These are phyloP conservation scores for Pollenia angustigena DNA, from an alignment of 2,888 invertebrate species.

Conservation along the genomic window DNA sequence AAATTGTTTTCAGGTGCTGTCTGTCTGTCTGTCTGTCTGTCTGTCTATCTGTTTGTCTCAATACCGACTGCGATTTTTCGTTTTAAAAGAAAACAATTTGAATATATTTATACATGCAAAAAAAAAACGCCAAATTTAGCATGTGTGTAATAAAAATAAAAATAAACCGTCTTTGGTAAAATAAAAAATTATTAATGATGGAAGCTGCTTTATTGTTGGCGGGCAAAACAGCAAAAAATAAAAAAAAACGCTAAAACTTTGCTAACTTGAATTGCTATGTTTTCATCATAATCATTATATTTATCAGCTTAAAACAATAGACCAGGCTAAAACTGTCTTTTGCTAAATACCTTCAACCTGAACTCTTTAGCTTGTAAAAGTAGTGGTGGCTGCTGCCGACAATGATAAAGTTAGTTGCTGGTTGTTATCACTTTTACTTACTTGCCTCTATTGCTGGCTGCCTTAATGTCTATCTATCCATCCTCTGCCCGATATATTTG, in stretches of 20 bases:
- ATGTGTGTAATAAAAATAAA: conserved; percentile 44
- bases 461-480: background rate
- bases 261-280: conserved; percentile 15
- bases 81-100: conserved; percentile 63
- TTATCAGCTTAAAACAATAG: conserved; percentile 29
- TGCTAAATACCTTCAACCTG: background rate
- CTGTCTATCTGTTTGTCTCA: conserved; percentile 44
- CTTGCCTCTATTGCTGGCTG: background rate
- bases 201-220: conserved; percentile 20
- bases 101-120: conserved; percentile 58
- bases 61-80: conserved; percentile 56
- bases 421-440: background rate
- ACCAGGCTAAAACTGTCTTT: background rate
- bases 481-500: background rate
- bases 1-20: conserved; percentile 4
- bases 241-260: conserved; percentile 32
- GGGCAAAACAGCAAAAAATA: background rate
- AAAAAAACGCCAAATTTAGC: conserved; percentile 42
- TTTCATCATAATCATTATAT: background rate
- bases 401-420: background rate
- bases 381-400: background rate
- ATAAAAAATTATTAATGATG: conserved; percentile 38
- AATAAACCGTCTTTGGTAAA: conserved; percentile 18
- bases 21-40: conserved; percentile 42
- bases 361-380: background rate